These are phyloP conservation scores for Pocillopora grandis DNA, from an alignment of 92 coral and sea anemone genomes.

Conservation along the genomic window DNA sequence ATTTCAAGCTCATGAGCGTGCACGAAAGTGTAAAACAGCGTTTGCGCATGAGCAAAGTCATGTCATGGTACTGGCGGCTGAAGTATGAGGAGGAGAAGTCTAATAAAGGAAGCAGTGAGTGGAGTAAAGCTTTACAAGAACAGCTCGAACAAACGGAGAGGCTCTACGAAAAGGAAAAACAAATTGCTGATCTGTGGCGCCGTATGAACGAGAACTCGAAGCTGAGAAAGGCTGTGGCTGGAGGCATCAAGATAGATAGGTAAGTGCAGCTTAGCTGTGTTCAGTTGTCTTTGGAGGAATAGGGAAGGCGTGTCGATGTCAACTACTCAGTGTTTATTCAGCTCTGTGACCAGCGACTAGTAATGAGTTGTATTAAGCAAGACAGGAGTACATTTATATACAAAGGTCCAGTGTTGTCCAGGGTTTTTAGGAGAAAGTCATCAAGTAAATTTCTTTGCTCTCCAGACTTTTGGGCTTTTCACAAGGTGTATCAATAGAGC, in stretches of 20 bases:
- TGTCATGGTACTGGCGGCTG: constrained; percentile 91
- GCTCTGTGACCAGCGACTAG: no score
- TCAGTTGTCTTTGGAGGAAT: no score
- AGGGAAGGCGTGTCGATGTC: no score
- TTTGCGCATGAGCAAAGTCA: constrained; percentile 78
- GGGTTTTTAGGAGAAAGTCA: no score
- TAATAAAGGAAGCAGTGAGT: constrained; percentile 18
- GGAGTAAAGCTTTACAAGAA: constrained; percentile 33
- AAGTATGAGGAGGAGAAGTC: constrained; percentile 71
- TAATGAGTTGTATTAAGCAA: no score
- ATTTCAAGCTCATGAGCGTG: constrained; percentile 62
- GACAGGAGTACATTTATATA: no score
- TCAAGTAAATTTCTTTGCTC: no score
- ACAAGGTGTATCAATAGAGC: no score
- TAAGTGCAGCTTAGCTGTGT: not conserved
- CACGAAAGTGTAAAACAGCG: constrained; percentile 71
- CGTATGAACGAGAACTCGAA: constrained; percentile 32
- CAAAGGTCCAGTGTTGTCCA: no score
- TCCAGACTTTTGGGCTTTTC: no score
- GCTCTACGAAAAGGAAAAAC: constrained; percentile 60
- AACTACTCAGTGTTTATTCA: no score
- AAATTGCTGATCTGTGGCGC: constrained; percentile 66
- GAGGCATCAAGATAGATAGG: constrained; percentile 35
- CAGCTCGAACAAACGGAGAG: constrained; percentile 53
- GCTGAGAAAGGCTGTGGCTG: constrained; percentile 10